phyloP scores from a whole-genome alignment of 2,888 invertebrate species.

The Tenodera sinensis region DNA sequence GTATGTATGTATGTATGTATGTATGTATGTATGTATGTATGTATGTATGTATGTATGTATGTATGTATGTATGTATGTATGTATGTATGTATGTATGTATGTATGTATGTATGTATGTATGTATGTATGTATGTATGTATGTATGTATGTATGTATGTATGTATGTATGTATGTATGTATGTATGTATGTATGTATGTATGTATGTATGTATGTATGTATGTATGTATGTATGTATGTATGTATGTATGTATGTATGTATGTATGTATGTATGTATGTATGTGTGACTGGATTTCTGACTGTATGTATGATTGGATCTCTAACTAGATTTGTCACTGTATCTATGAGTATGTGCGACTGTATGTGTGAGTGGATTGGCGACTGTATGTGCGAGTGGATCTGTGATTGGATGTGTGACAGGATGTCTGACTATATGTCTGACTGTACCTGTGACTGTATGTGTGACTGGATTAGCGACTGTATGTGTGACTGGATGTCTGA shows the following conservation, averaged over 20 bases:
- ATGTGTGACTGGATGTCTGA: too few relatives aligned
- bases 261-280: slow-evolving; percentile 24
- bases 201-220: slow-evolving; percentile 14
- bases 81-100: slow-evolving; percentile 13
- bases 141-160: slow-evolving; percentile 15
- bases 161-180: slow-evolving; percentile 11
- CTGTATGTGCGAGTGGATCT: too few relatives aligned
- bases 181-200: slow-evolving; percentile 20
- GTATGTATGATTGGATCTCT: too few relatives aligned
- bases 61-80: slow-evolving; percentile 21
- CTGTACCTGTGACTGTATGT: too few relatives aligned
- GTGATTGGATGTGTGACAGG: too few relatives aligned
- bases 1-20: not conserved
- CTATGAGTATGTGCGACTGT: too few relatives aligned
- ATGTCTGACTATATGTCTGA: too few relatives aligned
- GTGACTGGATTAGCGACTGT: too few relatives aligned
- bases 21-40: slow-evolving; percentile 3
- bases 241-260: slow-evolving; percentile 13
- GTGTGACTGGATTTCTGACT: too few relatives aligned
- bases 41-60: slow-evolving; percentile 8
- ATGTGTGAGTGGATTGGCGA: too few relatives aligned
- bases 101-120: slow-evolving; percentile 14
- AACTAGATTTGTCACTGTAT: too few relatives aligned
- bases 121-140: slow-evolving; percentile 5
- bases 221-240: slow-evolving; percentile 7